Evolutionary conservation across 2,797 vertebrate species (phyloP).

Genomic region (Leptoclinus maculatus): DNA sequence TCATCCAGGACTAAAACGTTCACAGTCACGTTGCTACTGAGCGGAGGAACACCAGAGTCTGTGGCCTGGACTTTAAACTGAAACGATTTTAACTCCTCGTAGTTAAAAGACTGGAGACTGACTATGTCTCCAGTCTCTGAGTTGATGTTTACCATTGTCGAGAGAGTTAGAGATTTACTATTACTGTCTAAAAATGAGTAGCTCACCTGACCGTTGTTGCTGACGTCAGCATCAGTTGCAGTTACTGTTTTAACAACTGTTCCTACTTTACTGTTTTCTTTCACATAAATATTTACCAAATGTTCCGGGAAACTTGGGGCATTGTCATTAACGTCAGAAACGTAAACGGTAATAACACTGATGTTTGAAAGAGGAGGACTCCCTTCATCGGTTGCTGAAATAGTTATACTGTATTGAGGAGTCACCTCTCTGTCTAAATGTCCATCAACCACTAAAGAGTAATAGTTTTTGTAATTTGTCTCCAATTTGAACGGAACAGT

Average conservation of each 20-base stretch:
- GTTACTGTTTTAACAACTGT: conserved; percentile 57
- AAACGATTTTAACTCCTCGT: background rate
- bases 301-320: conserved; percentile 58
- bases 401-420: conserved; percentile 65
- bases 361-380: conserved; percentile 60
- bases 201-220: conserved; percentile 65
- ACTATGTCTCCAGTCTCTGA: conserved; percentile 82
- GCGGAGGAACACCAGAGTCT: conserved; percentile 80
- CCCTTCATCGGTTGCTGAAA: conserved; percentile 70
- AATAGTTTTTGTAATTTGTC: conserved; percentile 76
- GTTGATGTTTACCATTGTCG: conserved; percentile 86
- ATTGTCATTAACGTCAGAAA: conserved; percentile 78
- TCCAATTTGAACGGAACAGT: conserved; percentile 70
- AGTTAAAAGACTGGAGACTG: background rate
- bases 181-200: conserved; percentile 35
- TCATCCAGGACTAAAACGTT: conserved; percentile 76
- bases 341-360: conserved; percentile 52
- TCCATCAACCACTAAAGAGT: conserved; percentile 71
- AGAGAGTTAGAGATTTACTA: conserved; percentile 41
- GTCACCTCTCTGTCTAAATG: conserved; percentile 68
- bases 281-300: conserved; percentile 54
- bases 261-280: conserved; percentile 70
- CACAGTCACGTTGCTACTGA: conserved; percentile 87
- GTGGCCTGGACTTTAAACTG: conserved; percentile 85
- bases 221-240: conserved; percentile 63